Percentiles rank a stretch among this genome's conserved stretches.
These are phyloP conservation scores for Antedon bifida DNA, from an alignment of 35 echinoderm and acorn worm species.

Conservation along the genomic window DNA sequence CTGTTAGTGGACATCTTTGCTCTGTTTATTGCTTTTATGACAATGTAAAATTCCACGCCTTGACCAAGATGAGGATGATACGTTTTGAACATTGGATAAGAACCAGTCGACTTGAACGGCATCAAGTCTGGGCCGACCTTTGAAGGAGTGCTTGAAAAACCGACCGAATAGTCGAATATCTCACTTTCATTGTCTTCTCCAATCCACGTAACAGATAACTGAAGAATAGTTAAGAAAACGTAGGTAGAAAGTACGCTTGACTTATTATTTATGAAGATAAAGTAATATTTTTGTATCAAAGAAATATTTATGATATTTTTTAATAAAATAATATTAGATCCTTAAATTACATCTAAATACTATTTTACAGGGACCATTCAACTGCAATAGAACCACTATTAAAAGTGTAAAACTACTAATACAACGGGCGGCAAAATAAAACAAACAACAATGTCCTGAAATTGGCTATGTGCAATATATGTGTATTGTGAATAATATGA, in stretches of 20 bases:
- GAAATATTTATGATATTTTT: no score
- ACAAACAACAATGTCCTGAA: no score
- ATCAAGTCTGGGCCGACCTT: conserved; percentile 8
- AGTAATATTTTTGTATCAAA: no score
- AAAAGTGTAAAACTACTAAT: no score
- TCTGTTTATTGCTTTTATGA: conserved; percentile 23
- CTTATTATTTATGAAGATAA: no score
- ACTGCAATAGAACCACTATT: no score
- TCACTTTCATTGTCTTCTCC: no score
- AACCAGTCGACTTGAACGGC: conserved; percentile 9
- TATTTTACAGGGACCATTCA: not conserved
- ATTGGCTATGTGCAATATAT: no score
- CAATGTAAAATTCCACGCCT: conserved; percentile 11
- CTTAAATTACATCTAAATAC: not conserved
- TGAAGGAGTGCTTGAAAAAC: conserved; percentile 8
- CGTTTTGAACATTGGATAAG: conserved; percentile 9
- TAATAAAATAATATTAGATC: not conserved
- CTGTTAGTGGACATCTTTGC: conserved; percentile 18
- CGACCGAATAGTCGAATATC: no score
- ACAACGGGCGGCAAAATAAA: no score
- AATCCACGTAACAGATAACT: conserved; percentile 15
- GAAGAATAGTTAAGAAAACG: not conserved
- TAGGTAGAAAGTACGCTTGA: no score
- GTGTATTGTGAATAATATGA: no score
- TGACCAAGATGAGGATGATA: conserved; percentile 29